Conservation (phyloP, 2,888 invertebrate species). For the Pyrgus malvae region DNA sequence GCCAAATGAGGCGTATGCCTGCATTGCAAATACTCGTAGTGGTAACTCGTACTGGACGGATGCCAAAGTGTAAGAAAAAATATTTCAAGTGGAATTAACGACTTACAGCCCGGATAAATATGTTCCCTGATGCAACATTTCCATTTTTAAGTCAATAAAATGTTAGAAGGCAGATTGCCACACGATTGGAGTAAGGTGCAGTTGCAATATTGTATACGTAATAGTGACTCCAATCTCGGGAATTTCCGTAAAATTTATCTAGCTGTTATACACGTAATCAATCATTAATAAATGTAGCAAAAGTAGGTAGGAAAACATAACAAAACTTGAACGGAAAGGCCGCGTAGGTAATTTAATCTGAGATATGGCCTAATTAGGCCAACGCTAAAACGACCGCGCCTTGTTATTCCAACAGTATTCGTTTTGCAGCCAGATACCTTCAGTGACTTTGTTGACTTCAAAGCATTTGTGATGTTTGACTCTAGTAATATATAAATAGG, state of each 20-base stretch:
- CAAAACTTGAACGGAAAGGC: slow-evolving; percentile 32
- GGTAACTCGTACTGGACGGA: slow-evolving; percentile 47
- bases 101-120: slow-evolving; percentile 15
- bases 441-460: neutral
- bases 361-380: slow-evolving; percentile 39
- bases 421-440: slow-evolving; percentile 7
- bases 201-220: neutral
- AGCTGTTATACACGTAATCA: neutral
- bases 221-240: neutral
- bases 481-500: too few species aligned
- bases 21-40: slow-evolving; percentile 63
- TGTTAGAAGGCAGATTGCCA: slow-evolving; percentile 5
- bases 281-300: neutral
- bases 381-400: slow-evolving; percentile 32
- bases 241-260: neutral
- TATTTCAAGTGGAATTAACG: slow-evolving; percentile 32
- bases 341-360: slow-evolving; percentile 38
- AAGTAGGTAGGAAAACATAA: slow-evolving; percentile 8
- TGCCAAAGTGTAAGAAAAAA: slow-evolving; percentile 41
- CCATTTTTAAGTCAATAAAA: slow-evolving; percentile 19
- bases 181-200: slow-evolving; percentile 1
- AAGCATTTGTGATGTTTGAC: too few species aligned
- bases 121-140: slow-evolving; percentile 21
- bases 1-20: slow-evolving; percentile 71
- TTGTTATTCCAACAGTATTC: slow-evolving; percentile 27